A percentile compares a stretch with the other conserved stretches of the same genome.
These are phyloP conservation scores for Ardeotis arabs DNA, from an alignment of 2,113 vertebrate species.

Conservation along the genomic window DNA sequence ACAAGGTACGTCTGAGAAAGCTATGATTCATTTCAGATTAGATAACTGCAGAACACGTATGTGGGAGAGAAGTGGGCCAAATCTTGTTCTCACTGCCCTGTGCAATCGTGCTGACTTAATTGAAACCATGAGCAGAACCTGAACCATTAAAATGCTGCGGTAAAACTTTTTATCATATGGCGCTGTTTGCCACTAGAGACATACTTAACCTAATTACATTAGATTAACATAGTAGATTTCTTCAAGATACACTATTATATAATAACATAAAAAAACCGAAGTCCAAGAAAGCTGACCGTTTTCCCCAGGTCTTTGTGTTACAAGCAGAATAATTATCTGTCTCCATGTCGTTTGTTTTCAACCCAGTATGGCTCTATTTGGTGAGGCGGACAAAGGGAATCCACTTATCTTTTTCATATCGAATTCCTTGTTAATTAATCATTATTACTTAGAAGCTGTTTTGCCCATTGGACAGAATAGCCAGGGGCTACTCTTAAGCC, in stretches of 20 bases:
- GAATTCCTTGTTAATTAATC: slow-evolving; percentile 35
- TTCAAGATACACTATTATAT: slow-evolving; percentile 42
- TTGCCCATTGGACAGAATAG: neutral
- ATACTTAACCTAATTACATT: slow-evolving; percentile 71
- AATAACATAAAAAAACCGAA: slow-evolving; percentile 29
- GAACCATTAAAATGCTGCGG: slow-evolving; percentile 58
- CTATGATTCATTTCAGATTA: slow-evolving; percentile 53
- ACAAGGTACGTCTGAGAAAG: slow-evolving; percentile 24
- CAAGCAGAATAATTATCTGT: neutral
- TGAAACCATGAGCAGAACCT: slow-evolving; percentile 47
- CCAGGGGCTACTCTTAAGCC: neutral
- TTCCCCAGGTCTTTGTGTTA: neutral
- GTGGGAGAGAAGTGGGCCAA: slow-evolving; percentile 10
- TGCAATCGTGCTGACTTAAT: slow-evolving; percentile 45
- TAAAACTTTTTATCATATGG: slow-evolving; percentile 37
- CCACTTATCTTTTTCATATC: neutral
- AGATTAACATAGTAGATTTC: slow-evolving; percentile 59
- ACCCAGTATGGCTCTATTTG: neutral
- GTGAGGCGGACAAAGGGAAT: neutral
- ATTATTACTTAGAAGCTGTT: neutral
- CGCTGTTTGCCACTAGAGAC: slow-evolving; percentile 57
- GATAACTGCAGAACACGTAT: slow-evolving; percentile 49
- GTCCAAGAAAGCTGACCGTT: neutral
- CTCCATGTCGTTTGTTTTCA: neutral
- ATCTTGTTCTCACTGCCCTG: slow-evolving; percentile 9